phyloP scores from a whole-genome alignment of 2,797 vertebrate genomes.

The Alfaro cultratus region DNA sequence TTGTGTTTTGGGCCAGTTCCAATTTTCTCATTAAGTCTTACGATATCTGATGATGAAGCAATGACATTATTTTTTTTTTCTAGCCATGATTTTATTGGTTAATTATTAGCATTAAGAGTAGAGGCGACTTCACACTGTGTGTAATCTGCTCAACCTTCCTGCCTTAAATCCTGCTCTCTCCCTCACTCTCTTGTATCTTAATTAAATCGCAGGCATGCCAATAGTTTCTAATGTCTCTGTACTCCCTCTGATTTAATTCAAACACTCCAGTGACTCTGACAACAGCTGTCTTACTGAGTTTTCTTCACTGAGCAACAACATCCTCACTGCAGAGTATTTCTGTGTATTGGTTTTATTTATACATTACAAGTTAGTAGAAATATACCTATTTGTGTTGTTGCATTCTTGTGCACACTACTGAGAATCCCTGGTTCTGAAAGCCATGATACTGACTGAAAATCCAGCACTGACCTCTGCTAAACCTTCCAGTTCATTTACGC shows the following conservation, averaged over 20 bases:
- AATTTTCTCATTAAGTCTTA: not conserved
- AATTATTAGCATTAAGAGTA: not conserved
- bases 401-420: not conserved
- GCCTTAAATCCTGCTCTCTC: not conserved
- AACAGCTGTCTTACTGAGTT: not conserved
- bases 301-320: not conserved
- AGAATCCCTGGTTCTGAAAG: not conserved
- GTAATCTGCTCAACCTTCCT: not conserved
- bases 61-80: not conserved
- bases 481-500: slow-evolving; percentile 22
- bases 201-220: not conserved
- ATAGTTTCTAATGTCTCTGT: not conserved
- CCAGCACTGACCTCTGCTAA: slow-evolving; percentile 1
- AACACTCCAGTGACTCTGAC: not conserved
- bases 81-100: not conserved
- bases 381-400: not conserved
- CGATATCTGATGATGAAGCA: not conserved
- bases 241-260: not conserved
- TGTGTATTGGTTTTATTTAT: not conserved
- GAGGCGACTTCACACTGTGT: not conserved
- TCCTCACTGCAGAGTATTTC: not conserved
- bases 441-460: not conserved
- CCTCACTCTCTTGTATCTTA: not conserved
- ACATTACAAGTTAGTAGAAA: not conserved
- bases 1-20: not conserved